Evolutionary conservation across 2,113 vertebrate genomes (phyloP), one percentile per base, ranked within the genome.

Genomic region (Hippocampus comes): DNA sequence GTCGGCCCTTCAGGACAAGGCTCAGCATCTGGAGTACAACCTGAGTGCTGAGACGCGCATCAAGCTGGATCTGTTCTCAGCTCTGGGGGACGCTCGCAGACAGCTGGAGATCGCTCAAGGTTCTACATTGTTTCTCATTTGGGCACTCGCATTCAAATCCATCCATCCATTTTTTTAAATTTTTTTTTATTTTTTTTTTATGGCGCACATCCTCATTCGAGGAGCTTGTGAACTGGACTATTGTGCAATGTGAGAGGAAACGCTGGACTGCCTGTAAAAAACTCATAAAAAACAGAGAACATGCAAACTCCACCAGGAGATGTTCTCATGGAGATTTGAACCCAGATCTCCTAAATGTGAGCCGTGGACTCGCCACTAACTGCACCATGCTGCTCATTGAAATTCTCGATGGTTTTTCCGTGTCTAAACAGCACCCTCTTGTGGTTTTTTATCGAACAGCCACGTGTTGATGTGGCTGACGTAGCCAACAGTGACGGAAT

Each of bases 21-120:
- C 91, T 64, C 93, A 94, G 48, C 93, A 94, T 73, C 87, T 94
- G 79, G 93, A 94, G 87, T 93, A 91, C 90, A 94, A 93, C 84
- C 91, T 94, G 85, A 94, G 93, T 25, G 93, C 93, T 0, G 93
- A 94, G 84, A 94, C 93, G 1, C 90, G 93, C 61, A 93, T 94
- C 84, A 94, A 94, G 72, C 90, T 94, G 81, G 93, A 94, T 82
- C 89, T 94, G 53, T 94, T 94, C 87, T 94, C 93, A 0, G 93
- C 93, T 0, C 89, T 94, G 67, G 93, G 93, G 56, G 93, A 94
- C 1, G 92, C 93, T 1, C 92, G 93, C 69, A 82, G 93, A 2
- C 93, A 93, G 88, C 87, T 94, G 76, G 92, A 93, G 69, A 92
- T 94, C 46, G 89, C 93, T 63, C 93, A 94, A 90, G 92, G 93